Evolutionary conservation across 2,113 vertebrate species (phyloP).

Genomic region (Balaenoptera acutorostrata): DNA sequence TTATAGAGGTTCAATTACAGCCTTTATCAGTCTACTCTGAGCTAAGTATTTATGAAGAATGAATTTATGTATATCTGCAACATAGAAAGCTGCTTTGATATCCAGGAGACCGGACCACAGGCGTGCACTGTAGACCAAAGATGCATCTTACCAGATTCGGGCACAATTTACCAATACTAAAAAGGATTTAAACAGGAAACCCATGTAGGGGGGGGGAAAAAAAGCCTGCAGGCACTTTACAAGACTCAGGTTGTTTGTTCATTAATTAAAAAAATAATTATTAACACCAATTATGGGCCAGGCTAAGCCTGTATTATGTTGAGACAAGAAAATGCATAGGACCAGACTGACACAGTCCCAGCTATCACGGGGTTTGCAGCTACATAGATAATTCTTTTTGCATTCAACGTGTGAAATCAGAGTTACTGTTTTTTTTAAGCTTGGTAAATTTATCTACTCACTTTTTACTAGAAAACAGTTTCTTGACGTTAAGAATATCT

Average conservation of each 20-base stretch:
- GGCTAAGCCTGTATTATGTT: background rate
- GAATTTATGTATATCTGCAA: background rate
- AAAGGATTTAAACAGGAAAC: conserved; percentile 24
- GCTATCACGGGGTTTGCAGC: background rate
- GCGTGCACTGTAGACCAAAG: background rate
- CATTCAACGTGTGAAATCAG: background rate
- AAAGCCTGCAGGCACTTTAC: background rate
- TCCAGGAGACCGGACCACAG: background rate
- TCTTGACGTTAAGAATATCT: conserved; percentile 1
- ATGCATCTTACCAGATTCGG: background rate
- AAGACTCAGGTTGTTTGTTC: background rate
- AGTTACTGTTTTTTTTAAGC: background rate
- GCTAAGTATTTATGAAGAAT: background rate
- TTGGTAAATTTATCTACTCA: background rate
- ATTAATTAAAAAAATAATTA: background rate
- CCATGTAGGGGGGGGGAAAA: fast-evolving
- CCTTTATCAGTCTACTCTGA: background rate
- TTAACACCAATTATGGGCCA: background rate
- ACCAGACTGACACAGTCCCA: background rate
- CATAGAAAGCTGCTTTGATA: background rate
- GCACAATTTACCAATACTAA: background rate
- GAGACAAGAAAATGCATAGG: background rate
- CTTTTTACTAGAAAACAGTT: background rate
- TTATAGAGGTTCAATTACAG: background rate
- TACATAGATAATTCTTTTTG: background rate